Percentiles rank a stretch among this genome's conserved stretches.
Evolutionary conservation across 2,113 vertebrate species (phyloP).

Genomic region (Terrapene triunguis): DNA sequence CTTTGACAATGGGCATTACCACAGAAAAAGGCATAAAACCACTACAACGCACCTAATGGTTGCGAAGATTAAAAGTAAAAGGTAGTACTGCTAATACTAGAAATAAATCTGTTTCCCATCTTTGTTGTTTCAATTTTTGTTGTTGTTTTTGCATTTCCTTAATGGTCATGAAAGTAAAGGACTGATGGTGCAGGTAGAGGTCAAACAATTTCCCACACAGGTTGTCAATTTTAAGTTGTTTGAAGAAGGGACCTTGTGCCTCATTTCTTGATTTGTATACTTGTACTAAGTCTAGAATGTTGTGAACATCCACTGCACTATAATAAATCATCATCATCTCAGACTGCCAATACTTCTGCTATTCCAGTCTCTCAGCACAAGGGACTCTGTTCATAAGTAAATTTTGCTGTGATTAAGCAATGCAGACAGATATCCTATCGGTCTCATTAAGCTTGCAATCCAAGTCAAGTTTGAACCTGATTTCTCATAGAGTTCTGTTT

Average conservation of each 20-base stretch:
- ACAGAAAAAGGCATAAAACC: background rate
- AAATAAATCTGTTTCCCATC: background rate
- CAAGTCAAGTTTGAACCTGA: background rate
- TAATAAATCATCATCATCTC: background rate
- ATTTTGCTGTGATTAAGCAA: background rate
- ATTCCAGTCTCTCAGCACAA: background rate
- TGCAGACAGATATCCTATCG: accelerated
- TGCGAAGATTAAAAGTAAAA: background rate
- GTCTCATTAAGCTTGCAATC: background rate
- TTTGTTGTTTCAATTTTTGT: background rate
- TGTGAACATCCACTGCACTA: background rate
- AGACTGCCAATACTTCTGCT: background rate
- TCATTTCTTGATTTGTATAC: background rate
- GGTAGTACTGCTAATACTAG: background rate
- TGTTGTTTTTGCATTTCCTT: background rate
- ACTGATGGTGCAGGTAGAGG: background rate
- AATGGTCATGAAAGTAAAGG: background rate
- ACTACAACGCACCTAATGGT: background rate
- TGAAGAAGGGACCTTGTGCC: background rate
- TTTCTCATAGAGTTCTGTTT: background rate
- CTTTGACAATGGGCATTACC: background rate
- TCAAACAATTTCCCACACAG: background rate
- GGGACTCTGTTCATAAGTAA: background rate
- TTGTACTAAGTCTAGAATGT: background rate
- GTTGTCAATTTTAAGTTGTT: background rate